A percentile compares a stretch with the other conserved stretches of the same genome.
Conservation (phyloP, 1,140 invertebrate genomes). For the Cyrtorhinus lividipennis region DNA sequence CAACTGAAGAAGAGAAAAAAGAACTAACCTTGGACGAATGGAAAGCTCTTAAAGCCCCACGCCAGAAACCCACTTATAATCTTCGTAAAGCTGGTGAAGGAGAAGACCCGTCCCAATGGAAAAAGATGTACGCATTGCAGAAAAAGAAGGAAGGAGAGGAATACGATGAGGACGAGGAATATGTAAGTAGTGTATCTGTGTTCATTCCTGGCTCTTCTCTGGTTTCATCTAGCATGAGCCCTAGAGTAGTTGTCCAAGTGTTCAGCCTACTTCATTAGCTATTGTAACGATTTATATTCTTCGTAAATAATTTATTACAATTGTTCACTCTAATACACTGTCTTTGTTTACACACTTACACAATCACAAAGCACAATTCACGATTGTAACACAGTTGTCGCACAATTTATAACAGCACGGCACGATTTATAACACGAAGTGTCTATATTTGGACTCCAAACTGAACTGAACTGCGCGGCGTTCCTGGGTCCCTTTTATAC, state of each 20-base stretch:
- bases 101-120: conserved; percentile 79
- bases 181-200: conserved; percentile 16
- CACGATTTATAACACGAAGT: too few relatives aligned
- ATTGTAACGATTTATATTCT: too few relatives aligned
- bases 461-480: too few relatives aligned
- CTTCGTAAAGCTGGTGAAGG: conserved; percentile 83
- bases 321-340: too few relatives aligned
- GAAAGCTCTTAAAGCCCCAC: conserved; percentile 59
- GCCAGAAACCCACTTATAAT: conserved; percentile 72
- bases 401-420: too few relatives aligned
- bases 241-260: not conserved
- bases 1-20: conserved; percentile 50
- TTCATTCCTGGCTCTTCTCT: not conserved
- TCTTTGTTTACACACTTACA: too few relatives aligned
- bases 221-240: not conserved
- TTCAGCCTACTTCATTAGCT: conserved; percentile 22
- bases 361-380: too few relatives aligned
- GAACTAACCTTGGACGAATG: conserved; percentile 79
- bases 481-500: too few relatives aligned
- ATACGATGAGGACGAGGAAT: conserved; percentile 44
- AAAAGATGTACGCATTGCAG: conserved; percentile 73
- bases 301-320: too few relatives aligned
- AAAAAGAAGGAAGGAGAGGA: conserved; percentile 60
- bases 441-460: too few relatives aligned
- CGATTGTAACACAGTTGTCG: too few relatives aligned